phyloP scores from a whole-genome alignment of 2,888 invertebrate genomes.

The Anticlea derivata region DNA sequence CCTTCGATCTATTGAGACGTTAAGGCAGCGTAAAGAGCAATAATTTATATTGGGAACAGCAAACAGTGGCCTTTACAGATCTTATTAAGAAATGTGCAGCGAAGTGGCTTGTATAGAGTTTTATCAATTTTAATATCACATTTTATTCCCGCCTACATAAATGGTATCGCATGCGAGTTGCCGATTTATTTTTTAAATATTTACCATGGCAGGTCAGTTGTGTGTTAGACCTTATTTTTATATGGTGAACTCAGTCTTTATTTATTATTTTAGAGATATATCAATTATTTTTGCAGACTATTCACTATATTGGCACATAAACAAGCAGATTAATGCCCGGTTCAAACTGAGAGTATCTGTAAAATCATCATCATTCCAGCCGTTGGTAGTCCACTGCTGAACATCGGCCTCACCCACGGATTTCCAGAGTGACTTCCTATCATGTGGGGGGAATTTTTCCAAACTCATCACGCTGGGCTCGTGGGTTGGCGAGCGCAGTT shows the following conservation, averaged over 20 bases:
- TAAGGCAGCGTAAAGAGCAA: background rate
- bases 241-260: slow-evolving; percentile 4
- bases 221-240: slow-evolving; percentile 4
- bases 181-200: slow-evolving; percentile 34
- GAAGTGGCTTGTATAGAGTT: slow-evolving; percentile 26
- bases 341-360: too few relatives aligned
- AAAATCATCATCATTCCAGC: too few relatives aligned
- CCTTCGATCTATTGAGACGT: too few relatives aligned
- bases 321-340: too few relatives aligned
- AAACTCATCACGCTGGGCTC: too few relatives aligned
- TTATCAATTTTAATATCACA: slow-evolving; percentile 28
- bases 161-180: slow-evolving; percentile 32
- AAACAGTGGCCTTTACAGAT: background rate
- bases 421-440: too few relatives aligned
- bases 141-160: slow-evolving; percentile 41
- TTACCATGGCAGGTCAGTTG: slow-evolving; percentile 20
- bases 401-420: too few relatives aligned
- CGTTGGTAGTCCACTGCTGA: too few relatives aligned
- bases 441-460: too few relatives aligned
- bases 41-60: background rate
- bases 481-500: too few relatives aligned
- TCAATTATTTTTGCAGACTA: background rate
- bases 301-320: too few relatives aligned
- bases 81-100: slow-evolving; percentile 32
- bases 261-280: background rate